Evolutionary conservation across 1,140 invertebrate species (phyloP).

Genomic region (Hirudo medicinalis): DNA sequence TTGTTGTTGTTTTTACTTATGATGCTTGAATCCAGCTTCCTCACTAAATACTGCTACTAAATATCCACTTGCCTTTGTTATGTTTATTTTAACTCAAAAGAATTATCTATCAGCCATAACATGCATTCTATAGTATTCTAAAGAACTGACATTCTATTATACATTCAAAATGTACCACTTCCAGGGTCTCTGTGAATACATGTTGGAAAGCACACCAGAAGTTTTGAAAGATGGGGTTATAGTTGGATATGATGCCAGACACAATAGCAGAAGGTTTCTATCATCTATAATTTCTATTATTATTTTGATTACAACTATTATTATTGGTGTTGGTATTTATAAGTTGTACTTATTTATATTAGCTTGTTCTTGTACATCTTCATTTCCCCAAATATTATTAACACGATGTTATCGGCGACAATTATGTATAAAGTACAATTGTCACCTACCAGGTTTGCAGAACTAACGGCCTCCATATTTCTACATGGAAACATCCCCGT

Average conservation of each 20-base stretch:
- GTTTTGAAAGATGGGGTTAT: conserved; percentile 52
- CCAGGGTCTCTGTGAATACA: conserved; percentile 64
- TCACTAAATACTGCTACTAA: too few relatives aligned
- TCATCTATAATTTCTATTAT: conserved; percentile 12
- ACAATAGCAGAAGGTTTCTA: conserved; percentile 70
- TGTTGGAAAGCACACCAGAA: conserved; percentile 48
- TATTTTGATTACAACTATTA: not conserved
- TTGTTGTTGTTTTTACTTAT: too few relatives aligned
- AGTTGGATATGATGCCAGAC: conserved; percentile 84
- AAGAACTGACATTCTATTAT: too few relatives aligned
- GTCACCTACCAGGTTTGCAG: conserved; percentile 63
- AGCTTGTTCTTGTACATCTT: too few relatives aligned
- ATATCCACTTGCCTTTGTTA: not conserved
- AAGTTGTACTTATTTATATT: not conserved
- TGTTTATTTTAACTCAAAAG: not conserved
- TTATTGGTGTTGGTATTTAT: not conserved
- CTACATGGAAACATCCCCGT: conserved; percentile 62
- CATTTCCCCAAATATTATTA: not conserved
- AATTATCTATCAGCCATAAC: too few relatives aligned
- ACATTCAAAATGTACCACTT: conserved; percentile 14
- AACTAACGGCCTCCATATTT: conserved; percentile 73
- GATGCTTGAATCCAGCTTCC: too few relatives aligned
- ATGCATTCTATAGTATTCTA: too few relatives aligned
- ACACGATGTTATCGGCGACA: not conserved
- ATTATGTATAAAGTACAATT: not conserved